Conservation (phyloP, 2,113 vertebrate species). For the Gambusia holbrooki region DNA sequence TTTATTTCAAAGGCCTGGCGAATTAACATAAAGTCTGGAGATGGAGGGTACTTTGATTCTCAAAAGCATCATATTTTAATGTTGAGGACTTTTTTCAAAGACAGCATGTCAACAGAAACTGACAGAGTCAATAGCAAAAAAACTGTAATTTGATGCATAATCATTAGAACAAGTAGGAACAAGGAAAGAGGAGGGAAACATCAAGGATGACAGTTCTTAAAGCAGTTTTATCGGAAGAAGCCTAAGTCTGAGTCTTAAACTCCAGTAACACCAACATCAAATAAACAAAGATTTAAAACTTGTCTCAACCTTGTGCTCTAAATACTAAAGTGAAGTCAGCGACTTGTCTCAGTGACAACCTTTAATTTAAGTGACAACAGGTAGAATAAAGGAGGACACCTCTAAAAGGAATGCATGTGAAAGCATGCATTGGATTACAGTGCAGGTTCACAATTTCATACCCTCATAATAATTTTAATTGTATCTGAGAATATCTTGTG, state of each 20-base stretch:
- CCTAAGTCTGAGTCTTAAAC: too few relatives aligned
- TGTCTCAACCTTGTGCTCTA: background rate
- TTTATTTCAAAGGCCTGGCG: conserved; percentile 9
- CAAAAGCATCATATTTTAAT: conserved; percentile 38
- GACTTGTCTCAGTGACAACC: background rate
- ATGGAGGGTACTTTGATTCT: conserved; percentile 29
- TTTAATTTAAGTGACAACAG: background rate
- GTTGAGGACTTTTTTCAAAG: conserved; percentile 28
- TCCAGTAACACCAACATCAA: too few relatives aligned
- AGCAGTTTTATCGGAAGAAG: background rate
- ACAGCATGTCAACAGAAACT: conserved; percentile 32
- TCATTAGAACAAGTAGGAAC: conserved; percentile 25
- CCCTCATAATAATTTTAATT: background rate
- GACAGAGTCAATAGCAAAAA: conserved; percentile 17
- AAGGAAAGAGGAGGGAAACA: background rate
- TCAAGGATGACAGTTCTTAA: background rate
- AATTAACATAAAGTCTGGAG: conserved; percentile 25
- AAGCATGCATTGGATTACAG: background rate
- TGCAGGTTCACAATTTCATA: background rate
- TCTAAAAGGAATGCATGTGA: background rate
- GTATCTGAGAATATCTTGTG: background rate
- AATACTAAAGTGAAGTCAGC: background rate
- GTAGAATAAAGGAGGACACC: background rate
- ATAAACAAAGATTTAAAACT: background rate
- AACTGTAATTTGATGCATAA: conserved; percentile 37